Conservation (phyloP, 2,888 invertebrate species). For the Eupithecia abbreviata region DNA sequence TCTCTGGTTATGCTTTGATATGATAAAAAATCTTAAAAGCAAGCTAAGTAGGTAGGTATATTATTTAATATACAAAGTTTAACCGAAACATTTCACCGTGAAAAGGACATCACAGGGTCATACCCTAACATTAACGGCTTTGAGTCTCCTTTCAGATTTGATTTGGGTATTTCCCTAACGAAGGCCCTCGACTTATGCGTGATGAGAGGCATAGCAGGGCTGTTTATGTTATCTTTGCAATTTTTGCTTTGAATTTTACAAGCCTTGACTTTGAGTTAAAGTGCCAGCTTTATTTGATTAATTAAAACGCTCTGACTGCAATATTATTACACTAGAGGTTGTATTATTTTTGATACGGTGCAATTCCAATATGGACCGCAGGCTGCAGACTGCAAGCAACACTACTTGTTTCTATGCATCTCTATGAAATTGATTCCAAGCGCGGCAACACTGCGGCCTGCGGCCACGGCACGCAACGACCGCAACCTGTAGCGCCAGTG, state of each 20-base stretch:
- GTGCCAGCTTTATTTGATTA: slow-evolving; percentile 37
- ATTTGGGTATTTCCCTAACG: slow-evolving; percentile 43
- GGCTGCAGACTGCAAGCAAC: too few species aligned
- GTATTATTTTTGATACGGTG: neutral
- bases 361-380: too few species aligned
- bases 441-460: too few species aligned
- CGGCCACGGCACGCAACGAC: too few species aligned
- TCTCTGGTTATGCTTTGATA: neutral
- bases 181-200: slow-evolving; percentile 38
- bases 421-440: too few species aligned
- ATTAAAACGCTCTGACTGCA: slow-evolving; percentile 27
- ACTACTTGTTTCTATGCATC: too few species aligned
- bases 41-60: neutral
- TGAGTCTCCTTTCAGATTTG: slow-evolving; percentile 38
- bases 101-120: slow-evolving; percentile 39
- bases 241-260: slow-evolving; percentile 52
- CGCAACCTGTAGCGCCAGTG: too few species aligned
- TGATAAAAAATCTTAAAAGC: neutral
- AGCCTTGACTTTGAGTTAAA: slow-evolving; percentile 52
- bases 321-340: neutral
- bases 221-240: slow-evolving; percentile 49
- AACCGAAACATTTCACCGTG: slow-evolving; percentile 14
- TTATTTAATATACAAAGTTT: neutral
- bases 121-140: slow-evolving; percentile 38
- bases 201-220: slow-evolving; percentile 33